These are phyloP conservation scores for Steinernema hermaphroditum DNA, from an alignment of 2,888 invertebrate species.

Conservation along the genomic window DNA sequence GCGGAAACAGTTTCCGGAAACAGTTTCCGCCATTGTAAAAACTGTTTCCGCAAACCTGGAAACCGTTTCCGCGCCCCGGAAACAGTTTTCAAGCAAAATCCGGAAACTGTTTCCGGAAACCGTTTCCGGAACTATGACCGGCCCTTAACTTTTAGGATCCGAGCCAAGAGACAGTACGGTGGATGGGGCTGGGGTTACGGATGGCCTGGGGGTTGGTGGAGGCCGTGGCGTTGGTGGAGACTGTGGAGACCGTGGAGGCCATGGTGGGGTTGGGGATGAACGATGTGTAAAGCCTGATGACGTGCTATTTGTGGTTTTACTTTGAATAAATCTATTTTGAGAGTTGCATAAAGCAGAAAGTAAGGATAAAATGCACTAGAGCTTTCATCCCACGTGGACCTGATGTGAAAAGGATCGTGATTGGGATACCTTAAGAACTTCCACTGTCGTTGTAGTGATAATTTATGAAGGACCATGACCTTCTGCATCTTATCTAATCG, in stretches of 20 bases:
- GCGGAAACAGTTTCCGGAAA: background rate
- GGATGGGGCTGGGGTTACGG: constrained; percentile 10
- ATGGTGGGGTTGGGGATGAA: background rate
- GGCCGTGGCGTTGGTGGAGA: background rate
- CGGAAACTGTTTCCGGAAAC: background rate
- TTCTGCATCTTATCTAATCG: too few relatives aligned
- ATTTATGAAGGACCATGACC: too few relatives aligned
- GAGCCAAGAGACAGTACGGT: background rate
- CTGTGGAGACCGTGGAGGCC: constrained; percentile 26
- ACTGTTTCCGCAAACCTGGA: background rate
- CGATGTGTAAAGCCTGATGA: background rate
- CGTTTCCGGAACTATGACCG: too few relatives aligned
- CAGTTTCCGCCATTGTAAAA: background rate
- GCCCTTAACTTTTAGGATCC: background rate
- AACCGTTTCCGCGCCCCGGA: background rate
- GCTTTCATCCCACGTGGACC: too few relatives aligned
- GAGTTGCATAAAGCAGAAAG: too few relatives aligned
- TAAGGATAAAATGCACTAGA: too few relatives aligned
- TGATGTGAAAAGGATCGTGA: too few relatives aligned
- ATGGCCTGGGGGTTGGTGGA: constrained; percentile 2
- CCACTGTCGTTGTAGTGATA: too few relatives aligned
- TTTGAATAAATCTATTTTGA: too few relatives aligned
- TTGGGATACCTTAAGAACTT: too few relatives aligned
- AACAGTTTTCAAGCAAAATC: background rate
- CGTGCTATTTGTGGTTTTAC: background rate